Conservation (phyloP, 1,140 invertebrate genomes). For the Calephelis virginiensis region DNA sequence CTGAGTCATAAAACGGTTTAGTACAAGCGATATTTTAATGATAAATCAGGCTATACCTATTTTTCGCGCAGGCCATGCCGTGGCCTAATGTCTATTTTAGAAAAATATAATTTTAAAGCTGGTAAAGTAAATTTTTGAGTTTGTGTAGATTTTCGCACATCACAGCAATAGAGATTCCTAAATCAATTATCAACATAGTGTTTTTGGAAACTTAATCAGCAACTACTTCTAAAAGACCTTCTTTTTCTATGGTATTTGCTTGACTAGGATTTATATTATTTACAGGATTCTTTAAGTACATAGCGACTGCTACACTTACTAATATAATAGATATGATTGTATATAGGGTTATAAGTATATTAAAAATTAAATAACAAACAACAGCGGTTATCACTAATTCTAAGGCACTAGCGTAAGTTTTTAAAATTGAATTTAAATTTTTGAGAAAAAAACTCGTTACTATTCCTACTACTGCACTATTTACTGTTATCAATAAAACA, state of each 20-base stretch:
- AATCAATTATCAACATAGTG: background rate
- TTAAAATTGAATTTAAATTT: conserved; percentile 96
- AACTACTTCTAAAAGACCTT: conserved; percentile 58
- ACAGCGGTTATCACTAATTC: conserved; percentile 95
- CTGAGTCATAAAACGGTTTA: no score
- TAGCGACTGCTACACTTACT: conserved; percentile 89
- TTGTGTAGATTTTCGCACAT: background rate
- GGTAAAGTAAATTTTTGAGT: no score
- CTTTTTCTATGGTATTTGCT: conserved; percentile 46
- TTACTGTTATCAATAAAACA: conserved; percentile 91
- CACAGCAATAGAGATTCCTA: conserved; percentile 8
- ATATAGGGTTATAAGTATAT: conserved; percentile 90
- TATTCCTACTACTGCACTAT: conserved; percentile 94
- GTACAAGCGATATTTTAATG: no score
- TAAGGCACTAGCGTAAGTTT: conserved; percentile 96
- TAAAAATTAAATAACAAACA: conserved; percentile 93
- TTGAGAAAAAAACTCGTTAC: conserved; percentile 96
- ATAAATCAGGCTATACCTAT: no score
- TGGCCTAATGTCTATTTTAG: no score
- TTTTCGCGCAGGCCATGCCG: no score
- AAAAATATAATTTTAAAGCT: no score
- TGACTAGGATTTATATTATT: conserved; percentile 68
- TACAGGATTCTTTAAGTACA: conserved; percentile 96
- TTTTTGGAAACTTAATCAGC: conserved; percentile 23
- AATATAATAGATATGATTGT: conserved; percentile 90